phyloP scores from a whole-genome alignment of 2,888 invertebrate species.

The Xylocampa areola region DNA sequence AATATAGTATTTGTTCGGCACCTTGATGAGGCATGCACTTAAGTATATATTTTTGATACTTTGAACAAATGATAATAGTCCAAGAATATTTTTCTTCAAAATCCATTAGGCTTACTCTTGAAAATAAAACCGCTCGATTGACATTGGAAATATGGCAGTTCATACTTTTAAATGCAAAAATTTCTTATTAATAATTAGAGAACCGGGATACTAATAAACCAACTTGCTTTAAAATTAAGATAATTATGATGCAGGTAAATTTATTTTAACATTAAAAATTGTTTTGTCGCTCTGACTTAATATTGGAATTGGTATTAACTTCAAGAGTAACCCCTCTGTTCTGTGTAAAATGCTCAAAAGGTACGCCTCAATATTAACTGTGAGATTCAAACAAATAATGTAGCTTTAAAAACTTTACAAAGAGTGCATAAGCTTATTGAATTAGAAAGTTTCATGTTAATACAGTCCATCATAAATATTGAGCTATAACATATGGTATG shows the following conservation, averaged over 20 bases:
- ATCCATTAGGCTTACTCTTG: too few species aligned
- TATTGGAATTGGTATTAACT: too few species aligned
- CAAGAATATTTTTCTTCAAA: constrained; percentile 34
- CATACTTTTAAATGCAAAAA: too few species aligned
- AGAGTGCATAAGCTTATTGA: constrained; percentile 44
- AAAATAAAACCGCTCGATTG: too few species aligned
- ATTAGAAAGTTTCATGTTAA: constrained; percentile 42
- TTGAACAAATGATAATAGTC: constrained; percentile 48
- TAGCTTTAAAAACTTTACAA: constrained; percentile 39
- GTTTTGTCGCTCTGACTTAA: too few species aligned
- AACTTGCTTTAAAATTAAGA: too few species aligned
- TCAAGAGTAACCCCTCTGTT: too few species aligned
- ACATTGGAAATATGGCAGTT: too few species aligned
- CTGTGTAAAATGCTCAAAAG: constrained; percentile 46
- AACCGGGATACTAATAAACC: too few species aligned
- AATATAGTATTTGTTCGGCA: constrained; percentile 63
- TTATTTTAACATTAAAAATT: too few species aligned
- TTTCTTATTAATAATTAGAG: too few species aligned
- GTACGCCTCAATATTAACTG: constrained; percentile 45
- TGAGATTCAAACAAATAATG: constrained; percentile 65
- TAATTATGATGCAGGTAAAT: too few species aligned
- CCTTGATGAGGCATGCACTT: constrained; percentile 47
- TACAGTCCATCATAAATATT: constrained; percentile 61
- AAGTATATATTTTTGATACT: constrained; percentile 22
- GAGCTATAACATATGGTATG: constrained; percentile 63